These are phyloP conservation scores for Lordiphosa stackelbergi DNA, from an alignment of 1,140 invertebrate species.

Conservation along the genomic window DNA sequence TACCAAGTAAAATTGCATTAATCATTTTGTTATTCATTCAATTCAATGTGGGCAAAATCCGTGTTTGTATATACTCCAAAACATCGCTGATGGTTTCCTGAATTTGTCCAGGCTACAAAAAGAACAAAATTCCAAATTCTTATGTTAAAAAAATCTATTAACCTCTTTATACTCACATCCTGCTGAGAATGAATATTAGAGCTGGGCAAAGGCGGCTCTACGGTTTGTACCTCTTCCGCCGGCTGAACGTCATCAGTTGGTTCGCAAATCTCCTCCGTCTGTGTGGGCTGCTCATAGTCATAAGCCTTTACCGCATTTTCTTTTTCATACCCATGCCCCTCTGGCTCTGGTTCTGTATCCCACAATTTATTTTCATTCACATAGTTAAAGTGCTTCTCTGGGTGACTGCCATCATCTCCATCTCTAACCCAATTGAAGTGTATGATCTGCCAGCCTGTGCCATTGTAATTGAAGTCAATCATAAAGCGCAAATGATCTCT, in stretches of 20 bases:
- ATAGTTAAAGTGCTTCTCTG: constrained; percentile 47
- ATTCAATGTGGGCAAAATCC: constrained; percentile 49
- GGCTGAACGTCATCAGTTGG: constrained; percentile 1
- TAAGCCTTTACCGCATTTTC: constrained; percentile 23
- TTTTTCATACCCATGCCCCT: neutral
- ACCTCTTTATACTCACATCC: constrained; percentile 36
- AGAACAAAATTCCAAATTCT: too few relatives aligned
- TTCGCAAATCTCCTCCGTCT: constrained; percentile 2
- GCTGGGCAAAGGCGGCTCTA: neutral
- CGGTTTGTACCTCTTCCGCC: neutral
- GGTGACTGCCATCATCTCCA: constrained; percentile 40
- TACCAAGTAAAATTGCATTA: constrained; percentile 47
- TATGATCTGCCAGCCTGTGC: constrained; percentile 68
- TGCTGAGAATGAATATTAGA: constrained; percentile 24
- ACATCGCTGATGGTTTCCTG: constrained; percentile 58
- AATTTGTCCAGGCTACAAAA: constrained; percentile 38
- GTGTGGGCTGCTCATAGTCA: constrained; percentile 37
- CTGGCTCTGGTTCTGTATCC: constrained; percentile 13
- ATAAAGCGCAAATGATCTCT: constrained; percentile 69
- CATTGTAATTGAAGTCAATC: constrained; percentile 71
- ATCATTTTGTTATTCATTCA: too few relatives aligned
- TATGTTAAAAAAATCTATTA: neutral
- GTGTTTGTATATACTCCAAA: constrained; percentile 63
- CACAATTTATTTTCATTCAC: constrained; percentile 65
- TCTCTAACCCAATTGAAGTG: constrained; percentile 68